Conservation (phyloP, 2,797 vertebrate species). For the Linurgus olivaceus region DNA sequence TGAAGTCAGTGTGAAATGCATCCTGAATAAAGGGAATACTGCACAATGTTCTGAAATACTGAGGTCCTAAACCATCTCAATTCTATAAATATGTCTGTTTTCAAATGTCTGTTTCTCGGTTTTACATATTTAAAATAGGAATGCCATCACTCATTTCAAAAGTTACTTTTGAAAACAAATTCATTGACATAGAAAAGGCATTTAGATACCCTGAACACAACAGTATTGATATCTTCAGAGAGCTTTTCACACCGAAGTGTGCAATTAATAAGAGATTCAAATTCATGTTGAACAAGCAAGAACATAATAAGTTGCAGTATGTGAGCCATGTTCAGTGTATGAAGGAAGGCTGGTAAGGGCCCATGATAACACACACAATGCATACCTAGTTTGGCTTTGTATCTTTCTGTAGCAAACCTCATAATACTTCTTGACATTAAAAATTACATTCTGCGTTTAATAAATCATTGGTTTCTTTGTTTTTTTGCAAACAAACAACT, state of each 20-base stretch:
- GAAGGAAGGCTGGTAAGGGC: background rate
- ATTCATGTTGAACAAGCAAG: background rate
- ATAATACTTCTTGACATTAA: background rate
- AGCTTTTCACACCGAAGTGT: background rate
- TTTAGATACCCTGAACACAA: background rate
- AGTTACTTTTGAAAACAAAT: background rate
- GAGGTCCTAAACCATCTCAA: background rate
- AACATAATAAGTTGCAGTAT: background rate
- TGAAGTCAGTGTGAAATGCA: background rate
- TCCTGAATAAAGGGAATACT: background rate
- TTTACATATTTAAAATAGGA: background rate
- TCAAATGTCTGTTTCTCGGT: background rate
- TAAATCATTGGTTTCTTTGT: background rate
- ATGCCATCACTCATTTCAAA: background rate
- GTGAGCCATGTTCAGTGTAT: background rate
- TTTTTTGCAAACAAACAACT: background rate
- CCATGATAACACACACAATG: background rate
- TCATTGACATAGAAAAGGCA: background rate
- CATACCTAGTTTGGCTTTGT: background rate
- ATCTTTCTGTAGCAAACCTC: background rate
- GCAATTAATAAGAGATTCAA: background rate
- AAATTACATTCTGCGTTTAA: background rate
- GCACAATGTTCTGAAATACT: background rate
- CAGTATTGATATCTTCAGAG: background rate
- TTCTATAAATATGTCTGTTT: background rate